phyloP scores from a whole-genome alignment of 2,113 vertebrate species.

The Loxodonta africana region DNA sequence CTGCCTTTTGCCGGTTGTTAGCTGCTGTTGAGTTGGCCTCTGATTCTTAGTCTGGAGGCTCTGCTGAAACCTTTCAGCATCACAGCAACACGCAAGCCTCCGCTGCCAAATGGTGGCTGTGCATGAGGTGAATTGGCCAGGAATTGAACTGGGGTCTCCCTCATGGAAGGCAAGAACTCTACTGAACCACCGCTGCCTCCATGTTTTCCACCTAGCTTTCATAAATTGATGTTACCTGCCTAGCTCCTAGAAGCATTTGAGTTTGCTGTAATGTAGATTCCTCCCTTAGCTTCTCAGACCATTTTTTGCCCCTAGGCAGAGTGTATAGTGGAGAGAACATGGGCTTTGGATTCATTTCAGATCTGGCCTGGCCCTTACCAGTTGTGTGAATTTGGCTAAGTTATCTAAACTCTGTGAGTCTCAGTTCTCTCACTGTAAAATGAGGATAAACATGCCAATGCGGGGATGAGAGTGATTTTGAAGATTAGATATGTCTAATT shows the following conservation, averaged over 20 bases:
- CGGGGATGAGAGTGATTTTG: background rate
- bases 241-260: slow-evolving; percentile 2
- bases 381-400: background rate
- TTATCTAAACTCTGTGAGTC: background rate
- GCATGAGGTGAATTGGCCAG: background rate
- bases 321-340: background rate
- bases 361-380: background rate
- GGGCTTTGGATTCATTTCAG: background rate
- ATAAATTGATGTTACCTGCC: background rate
- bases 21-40: background rate
- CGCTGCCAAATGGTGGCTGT: background rate
- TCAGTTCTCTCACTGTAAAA: background rate
- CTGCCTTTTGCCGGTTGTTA: no score
- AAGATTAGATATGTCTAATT: background rate
- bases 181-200: no score
- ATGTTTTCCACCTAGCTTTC: background rate
- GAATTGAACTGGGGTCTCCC: no score
- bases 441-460: background rate
- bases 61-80: background rate
- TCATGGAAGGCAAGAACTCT: no score
- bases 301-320: background rate
- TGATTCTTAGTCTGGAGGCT: background rate
- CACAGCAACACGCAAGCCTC: background rate
- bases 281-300: background rate
- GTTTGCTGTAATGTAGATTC: background rate